Evolutionary conservation across 2,888 invertebrate genomes (phyloP), one percentile per base, ranked within the genome.

Genomic region (Parnassius orleans): DNA sequence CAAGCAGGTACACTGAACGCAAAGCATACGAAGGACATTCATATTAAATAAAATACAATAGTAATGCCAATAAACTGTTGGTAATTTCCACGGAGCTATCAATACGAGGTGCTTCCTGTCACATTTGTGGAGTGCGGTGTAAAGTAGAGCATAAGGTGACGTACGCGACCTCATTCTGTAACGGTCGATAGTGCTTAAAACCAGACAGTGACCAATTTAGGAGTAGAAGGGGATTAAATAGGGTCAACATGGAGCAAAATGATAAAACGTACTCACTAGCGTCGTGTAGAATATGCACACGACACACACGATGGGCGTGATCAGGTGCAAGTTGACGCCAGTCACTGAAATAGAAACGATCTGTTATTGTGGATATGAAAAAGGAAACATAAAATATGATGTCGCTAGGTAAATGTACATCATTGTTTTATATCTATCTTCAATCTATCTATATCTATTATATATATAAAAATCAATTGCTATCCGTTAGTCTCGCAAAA

Each of bases 241-340:
- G 67, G 74, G 77, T 75, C 75, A 75, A 67, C 63, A 63, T 57
- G 51, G 33, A 65, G n/a, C 19, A 53, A 19, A 62, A 55, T 19
- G 44, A 24, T 51, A 61, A 10, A 46, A 60, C 41, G 64, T 75
- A 93, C 95, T 94, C 90, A 96, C 97, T 82, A 97, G 82, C 65
- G 97, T 96, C 0, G 98, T 98, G 85, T 98, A 98, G 87, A 98
- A 97, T 69, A 97, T 98, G 87, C 97, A 97, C n/a, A 97, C 96
- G 47, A 95, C 84, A 81, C 96, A 96, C 2, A 97, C 96, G 33
- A 96, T 93, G 0, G 95, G 94, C 11, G 96, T 95, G 42, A 96
- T 94, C 68, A 95, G 86, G 86, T 97, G 96, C 43, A 97, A 90
- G 72, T 95, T 94, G 65, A 96, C 93, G 43, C 97, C 97, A 56